A percentile compares a stretch with the other conserved stretches of the same genome.
phyloP scores from a whole-genome alignment of 2,797 vertebrate species.

The Masticophis lateralis region DNA sequence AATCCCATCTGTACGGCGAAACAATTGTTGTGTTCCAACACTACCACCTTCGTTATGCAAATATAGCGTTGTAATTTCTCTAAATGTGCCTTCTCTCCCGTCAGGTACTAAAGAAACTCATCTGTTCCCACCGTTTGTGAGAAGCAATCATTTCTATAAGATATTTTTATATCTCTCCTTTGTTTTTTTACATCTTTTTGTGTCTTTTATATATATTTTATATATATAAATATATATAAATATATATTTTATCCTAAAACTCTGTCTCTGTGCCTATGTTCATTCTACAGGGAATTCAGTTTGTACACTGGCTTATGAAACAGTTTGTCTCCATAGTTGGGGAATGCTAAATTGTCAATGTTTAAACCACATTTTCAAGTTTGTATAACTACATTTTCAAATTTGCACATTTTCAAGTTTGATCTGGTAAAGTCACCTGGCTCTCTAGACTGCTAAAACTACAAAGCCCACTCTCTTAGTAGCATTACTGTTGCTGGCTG shows the following conservation, averaged over 20 bases:
- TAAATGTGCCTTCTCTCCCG: background rate
- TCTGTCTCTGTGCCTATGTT: background rate
- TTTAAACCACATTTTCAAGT: background rate
- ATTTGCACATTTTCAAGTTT: background rate
- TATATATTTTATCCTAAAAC: constrained; percentile 40
- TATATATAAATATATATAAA: constrained; percentile 29
- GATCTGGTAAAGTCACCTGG: background rate
- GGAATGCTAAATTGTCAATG: background rate
- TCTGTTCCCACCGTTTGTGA: background rate
- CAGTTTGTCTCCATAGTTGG: background rate
- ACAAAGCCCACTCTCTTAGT: background rate
- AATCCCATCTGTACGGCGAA: background rate
- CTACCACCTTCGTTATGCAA: background rate
- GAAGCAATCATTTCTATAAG: constrained; percentile 34
- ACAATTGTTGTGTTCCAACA: background rate
- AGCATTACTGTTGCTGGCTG: background rate
- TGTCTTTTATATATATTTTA: constrained; percentile 34
- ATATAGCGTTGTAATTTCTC: constrained; percentile 34
- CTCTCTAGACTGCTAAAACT: background rate
- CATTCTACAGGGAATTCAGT: background rate
- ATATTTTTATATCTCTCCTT: constrained; percentile 10
- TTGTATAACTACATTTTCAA: background rate
- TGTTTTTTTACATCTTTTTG: constrained; percentile 9
- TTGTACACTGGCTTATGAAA: background rate
- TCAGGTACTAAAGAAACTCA: constrained; percentile 29